Evolutionary conservation across 2,888 invertebrate genomes (phyloP), one percentile per base, ranked within the genome.

Genomic region (Ypsolopha sequella): DNA sequence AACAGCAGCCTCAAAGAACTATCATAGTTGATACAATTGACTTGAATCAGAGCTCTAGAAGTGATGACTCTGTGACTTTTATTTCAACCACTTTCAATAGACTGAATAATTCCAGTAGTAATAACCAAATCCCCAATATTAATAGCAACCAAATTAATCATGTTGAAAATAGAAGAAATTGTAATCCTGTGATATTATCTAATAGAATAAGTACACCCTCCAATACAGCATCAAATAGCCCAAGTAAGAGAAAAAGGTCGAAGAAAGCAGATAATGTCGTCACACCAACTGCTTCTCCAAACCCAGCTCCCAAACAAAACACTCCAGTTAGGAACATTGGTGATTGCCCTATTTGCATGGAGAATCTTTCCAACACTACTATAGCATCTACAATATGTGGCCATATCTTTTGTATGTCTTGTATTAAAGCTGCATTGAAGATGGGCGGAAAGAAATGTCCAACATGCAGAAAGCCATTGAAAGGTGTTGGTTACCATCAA

Each of bases 271-370:
- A 48, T 7, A 41, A 48, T 7, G 41, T 7, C 33, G 33, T 24
- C 8, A 24, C 39, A 13, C 11, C 41, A 10, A 8, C 10, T 39
- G 14, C 39, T n/a, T 41, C 47, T 47, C 14, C 7, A 13, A 6
- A 14, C 9, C 13, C 6, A 6, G 1, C 24, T 43, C 43, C 43
- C 11, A 14, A 7, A 43, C 8, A 6, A 36, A 47, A 11, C 47
- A 7, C 47, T 24, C 41, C n/a, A 41, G 43, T 36, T 13, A 34
- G 53, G 54, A 46, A 52, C 13, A 41, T 71, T 50, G 68, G 71
- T 6, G 70, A 71, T 36, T 78, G 78, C 50, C 76, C 76, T 11
- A 76, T 78, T 39, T 78, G 78, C 54, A 64, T 76, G 62, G 76
- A 76, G 1, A 60, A 53, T 47, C 56, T 76, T 7, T 50, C 58